phyloP scores from a whole-genome alignment of 2,113 vertebrate species.

The Barbus barbus region DNA sequence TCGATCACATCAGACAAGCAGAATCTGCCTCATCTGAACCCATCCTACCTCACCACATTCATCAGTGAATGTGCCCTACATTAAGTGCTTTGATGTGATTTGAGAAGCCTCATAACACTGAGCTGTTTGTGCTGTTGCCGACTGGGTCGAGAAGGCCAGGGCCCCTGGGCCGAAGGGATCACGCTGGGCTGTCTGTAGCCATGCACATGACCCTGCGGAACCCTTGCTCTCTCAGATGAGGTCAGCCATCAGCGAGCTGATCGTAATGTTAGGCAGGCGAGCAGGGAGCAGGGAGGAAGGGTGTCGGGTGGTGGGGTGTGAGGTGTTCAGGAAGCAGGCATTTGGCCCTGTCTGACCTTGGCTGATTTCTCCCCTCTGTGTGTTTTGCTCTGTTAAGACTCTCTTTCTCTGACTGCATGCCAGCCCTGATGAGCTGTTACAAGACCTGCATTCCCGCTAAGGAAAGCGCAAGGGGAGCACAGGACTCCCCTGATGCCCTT shows the following conservation, averaged over 20 bases:
- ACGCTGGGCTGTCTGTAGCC: conserved; percentile 42
- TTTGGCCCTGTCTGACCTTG: conserved; percentile 61
- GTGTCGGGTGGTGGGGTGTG: conserved; percentile 21
- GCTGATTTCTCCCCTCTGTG: conserved; percentile 48
- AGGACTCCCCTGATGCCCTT: conserved; percentile 25
- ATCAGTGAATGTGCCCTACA: conserved; percentile 41
- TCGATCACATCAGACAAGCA: conserved; percentile 15
- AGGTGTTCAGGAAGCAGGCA: conserved; percentile 53
- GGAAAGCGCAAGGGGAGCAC: conserved; percentile 10
- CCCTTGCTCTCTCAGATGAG: conserved; percentile 42
- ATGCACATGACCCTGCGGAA: conserved; percentile 48
- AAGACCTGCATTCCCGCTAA: conserved; percentile 41
- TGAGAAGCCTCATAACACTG: conserved; percentile 52
- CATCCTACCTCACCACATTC: conserved; percentile 38
- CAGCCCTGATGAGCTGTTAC: conserved; percentile 53
- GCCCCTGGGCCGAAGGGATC: conserved; percentile 39
- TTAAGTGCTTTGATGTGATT: conserved; percentile 57
- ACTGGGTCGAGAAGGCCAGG: conserved; percentile 33
- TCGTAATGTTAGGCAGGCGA: conserved; percentile 35
- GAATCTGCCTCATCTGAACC: conserved; percentile 37
- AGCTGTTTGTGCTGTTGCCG: conserved; percentile 49
- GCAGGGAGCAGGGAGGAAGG: conserved; percentile 33
- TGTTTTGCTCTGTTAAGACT: conserved; percentile 56
- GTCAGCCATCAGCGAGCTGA: conserved; percentile 50
- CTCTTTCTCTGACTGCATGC: conserved; percentile 44